Percentiles rank a stretch among this genome's conserved stretches.
Conservation (phyloP, 2,113 vertebrate genomes). For the Empidonax alnorum region DNA sequence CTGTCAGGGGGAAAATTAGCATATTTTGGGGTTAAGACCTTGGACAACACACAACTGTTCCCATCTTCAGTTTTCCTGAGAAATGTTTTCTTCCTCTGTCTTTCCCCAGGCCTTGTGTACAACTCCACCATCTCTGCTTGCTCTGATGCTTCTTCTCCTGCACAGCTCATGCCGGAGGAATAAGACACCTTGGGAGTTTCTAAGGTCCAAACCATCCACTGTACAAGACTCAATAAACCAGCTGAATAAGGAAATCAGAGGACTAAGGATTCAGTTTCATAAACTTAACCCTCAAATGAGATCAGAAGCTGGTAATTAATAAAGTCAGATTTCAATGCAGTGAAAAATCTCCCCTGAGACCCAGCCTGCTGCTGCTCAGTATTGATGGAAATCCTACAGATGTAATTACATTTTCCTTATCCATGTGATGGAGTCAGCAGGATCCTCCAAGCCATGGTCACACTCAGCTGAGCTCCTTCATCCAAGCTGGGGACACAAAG, state of each 20-base stretch:
- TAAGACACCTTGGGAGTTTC: background rate
- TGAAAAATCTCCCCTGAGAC: constrained; percentile 20
- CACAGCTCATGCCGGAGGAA: background rate
- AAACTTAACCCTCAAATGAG: constrained; percentile 33
- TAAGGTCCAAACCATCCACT: background rate
- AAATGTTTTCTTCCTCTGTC: background rate
- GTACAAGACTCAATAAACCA: background rate
- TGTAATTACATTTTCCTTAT: constrained; percentile 39
- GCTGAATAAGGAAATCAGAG: background rate
- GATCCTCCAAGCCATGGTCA: rapidly evolving
- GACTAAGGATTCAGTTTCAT: background rate
- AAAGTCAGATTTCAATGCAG: constrained; percentile 11
- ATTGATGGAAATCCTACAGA: background rate
- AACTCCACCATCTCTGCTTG: background rate
- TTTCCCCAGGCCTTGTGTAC: background rate
- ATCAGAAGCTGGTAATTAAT: constrained; percentile 59
- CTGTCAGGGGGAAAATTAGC: rapidly evolving
- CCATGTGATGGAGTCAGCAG: rapidly evolving
- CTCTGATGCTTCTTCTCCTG: background rate
- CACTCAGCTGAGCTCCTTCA: background rate
- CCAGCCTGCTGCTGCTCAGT: background rate
- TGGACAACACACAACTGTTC: rapidly evolving
- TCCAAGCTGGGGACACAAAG: background rate
- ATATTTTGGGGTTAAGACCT: background rate
- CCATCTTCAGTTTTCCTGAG: background rate